These are phyloP conservation scores for Heliconius sara DNA, from an alignment of 2,888 invertebrate species.

Conservation along the genomic window DNA sequence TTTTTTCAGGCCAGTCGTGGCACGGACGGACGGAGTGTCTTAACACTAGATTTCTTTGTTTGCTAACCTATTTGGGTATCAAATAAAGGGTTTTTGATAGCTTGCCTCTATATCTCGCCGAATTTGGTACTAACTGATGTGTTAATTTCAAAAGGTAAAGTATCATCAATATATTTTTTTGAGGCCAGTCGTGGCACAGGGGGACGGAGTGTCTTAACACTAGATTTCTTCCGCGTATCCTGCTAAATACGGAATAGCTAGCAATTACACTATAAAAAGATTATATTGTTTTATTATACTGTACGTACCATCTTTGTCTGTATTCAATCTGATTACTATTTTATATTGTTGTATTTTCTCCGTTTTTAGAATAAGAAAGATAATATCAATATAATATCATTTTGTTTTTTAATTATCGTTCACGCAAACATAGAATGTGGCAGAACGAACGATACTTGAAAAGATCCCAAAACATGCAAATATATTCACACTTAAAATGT, in stretches of 20 bases:
- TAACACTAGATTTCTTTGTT: constrained; percentile 3
- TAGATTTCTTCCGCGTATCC: background rate
- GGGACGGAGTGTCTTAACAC: background rate
- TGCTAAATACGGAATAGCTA: background rate
- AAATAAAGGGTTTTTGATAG: constrained; percentile 36
- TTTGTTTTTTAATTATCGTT: background rate
- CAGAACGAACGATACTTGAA: too few relatives aligned
- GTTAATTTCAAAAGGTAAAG: background rate
- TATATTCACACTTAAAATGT: too few relatives aligned
- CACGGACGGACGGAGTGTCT: background rate
- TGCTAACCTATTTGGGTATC: constrained; percentile 38
- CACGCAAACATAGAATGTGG: too few relatives aligned
- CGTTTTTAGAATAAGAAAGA: background rate
- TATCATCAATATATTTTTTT: too few relatives aligned
- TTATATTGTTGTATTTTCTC: too few relatives aligned
- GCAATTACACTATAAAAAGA: background rate
- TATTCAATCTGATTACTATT: too few relatives aligned
- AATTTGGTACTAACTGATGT: background rate
- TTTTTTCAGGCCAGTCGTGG: background rate
- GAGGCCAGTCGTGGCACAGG: too few relatives aligned
- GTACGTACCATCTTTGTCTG: too few relatives aligned
- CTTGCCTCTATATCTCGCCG: background rate
- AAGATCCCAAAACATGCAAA: too few relatives aligned
- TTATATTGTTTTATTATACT: too few relatives aligned
- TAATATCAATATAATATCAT: background rate